Base-by-base conservation (phyloP, 2,113 vertebrate genomes). In the Brachypodius melanocephalos region DNA sequence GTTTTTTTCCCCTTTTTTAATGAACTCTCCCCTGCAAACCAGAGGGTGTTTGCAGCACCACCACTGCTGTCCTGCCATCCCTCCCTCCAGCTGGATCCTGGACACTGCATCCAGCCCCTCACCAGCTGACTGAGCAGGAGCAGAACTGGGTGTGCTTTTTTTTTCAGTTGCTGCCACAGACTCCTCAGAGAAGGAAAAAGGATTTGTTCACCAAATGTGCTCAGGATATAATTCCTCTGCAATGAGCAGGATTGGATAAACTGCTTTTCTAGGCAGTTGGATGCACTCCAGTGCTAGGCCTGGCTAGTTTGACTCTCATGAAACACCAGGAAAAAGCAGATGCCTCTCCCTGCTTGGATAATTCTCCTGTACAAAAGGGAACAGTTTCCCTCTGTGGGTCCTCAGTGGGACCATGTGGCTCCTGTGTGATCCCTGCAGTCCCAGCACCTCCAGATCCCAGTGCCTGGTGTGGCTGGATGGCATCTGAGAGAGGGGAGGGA, bases 121-220 rank as follows among this genome's bases (percentile, higher is more conserved):
- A 9, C 32, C 73, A 14, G 24, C 73, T 32, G 10, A 13, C 25
- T 25, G 14, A 25, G 8, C 61, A 25, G 17, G 22, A 88, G 85
- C 77, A 88, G 78, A 43, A 34, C 66, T 42, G 62, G 10, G 26
- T 25, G 38, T 58, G 66, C 40, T 52, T 52, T n/a, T 36, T 36
- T 48, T 46, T 52, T 31, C 90, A 63, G 3, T 29, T 57, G 49
- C 59, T 80, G 67, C 86, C 91, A 42, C 62, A 16, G 63, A 45
- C 75, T 73, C 38, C 13, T n/a, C 31, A 57, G 49, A 69, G 59
- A 72, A 62, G 6, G 45, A 16, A 67, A 90, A 89, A 73, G 45
- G 86, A 83, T 92, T 83, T 62, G 91, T 76, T 73, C 86, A 75
- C 84, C 72, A 68, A 80, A 86, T 28, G 58, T 17, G 58, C n/a